Evolutionary conservation across 2,113 vertebrate genomes (phyloP), one percentile per base, ranked within the genome.

Genomic region (Chloropsis cyanopogon): DNA sequence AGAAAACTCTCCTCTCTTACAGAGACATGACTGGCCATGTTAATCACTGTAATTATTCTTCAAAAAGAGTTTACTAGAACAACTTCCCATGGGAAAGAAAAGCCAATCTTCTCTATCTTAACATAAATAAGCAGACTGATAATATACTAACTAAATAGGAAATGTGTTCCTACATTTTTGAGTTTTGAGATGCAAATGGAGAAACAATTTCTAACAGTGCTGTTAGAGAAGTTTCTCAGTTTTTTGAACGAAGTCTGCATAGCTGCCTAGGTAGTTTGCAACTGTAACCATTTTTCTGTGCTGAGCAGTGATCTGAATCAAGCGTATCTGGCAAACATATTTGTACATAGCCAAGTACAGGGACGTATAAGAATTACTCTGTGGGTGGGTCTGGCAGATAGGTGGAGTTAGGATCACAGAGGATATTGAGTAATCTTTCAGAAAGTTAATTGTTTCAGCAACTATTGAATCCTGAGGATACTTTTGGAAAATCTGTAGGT

Each of bases 21-120:
- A 68, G 35, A 53, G 49, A 57, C 28, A 64, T 25, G 66, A n/a
- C 20, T 90, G 75, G 25, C 56, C 52, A 37, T 31, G 49, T 75
- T 89, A 90, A 93, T 92, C 80, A 26, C 53, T 79, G 61, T 49
- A 92, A 92, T 93, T 93, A 79, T 84, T 81, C 69, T 92, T 84
- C 72, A 82, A 80, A 92, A 92, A 37, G 13, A 72, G 31, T 90
- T 90, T 86, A 75, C 47, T 60, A 49, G 52, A 79, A 64, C 28
- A 60, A 77, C 28, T 80, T 94, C 47, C 47, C 68, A 44, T 56
- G 49, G 41, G 71, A 90, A 88, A 82, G 84, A 94, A 88, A 90
- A 59, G 3, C 19, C 0, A 78, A 4, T 41, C 9, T 82, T 86
- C 22, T 76, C 26, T 59, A n/a, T 77, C 33, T 87, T 73, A 78